Evolutionary conservation across 2,797 vertebrate species (phyloP), one percentile per base, ranked within the genome.

Genomic region (Columba guinea): DNA sequence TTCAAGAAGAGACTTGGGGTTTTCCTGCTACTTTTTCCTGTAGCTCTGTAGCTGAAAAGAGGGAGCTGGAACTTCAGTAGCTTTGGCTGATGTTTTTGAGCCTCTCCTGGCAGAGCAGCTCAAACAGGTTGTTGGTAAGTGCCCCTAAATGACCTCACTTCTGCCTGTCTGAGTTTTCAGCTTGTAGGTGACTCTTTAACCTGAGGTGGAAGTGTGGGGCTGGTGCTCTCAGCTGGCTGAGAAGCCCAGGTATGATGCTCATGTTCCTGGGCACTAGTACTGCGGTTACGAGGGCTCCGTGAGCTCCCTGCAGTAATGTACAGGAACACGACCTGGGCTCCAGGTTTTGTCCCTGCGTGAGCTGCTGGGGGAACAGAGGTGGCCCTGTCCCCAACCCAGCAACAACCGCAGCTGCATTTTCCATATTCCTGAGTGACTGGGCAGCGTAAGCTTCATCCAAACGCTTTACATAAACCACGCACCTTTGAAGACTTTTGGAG

Each of bases 221-320:
- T 41, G 35, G 19, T 23, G 27, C 20, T 39, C 16, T 15, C 23
- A 7, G 18, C 2, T 0, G 2, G 41, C 44, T 5, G 13, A 13
- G 51, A 44, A 67, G 64, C 23, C 28, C 2, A 0, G 19, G 7
- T 10, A 20, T 3, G 5, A n/a, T 17, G 67, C 17, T 20, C 1
- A 3, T 8, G 3, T 28, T 80, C 13, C 32, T 2, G 7, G 49
- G 58, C 30, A 18, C 17, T 60, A 30, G 7, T 4, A 0, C 0
- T 5, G 23, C 0, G 2, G 15, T 17, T 3, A 2, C 0, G 17
- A 48, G 39, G 3, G 1, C 27, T 8, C 1, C 0, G 39, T 4
- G 27, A 63, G 37, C 48, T 90, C 41, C n/a, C 51, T 18, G 30
- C 16, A 9, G 6, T 13, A 41, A 60, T 44, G 27, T 67, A 7